A percentile compares a stretch with the other conserved stretches of the same genome.
Conservation (phyloP, 2,113 vertebrate species). For the Daboia siamensis region DNA sequence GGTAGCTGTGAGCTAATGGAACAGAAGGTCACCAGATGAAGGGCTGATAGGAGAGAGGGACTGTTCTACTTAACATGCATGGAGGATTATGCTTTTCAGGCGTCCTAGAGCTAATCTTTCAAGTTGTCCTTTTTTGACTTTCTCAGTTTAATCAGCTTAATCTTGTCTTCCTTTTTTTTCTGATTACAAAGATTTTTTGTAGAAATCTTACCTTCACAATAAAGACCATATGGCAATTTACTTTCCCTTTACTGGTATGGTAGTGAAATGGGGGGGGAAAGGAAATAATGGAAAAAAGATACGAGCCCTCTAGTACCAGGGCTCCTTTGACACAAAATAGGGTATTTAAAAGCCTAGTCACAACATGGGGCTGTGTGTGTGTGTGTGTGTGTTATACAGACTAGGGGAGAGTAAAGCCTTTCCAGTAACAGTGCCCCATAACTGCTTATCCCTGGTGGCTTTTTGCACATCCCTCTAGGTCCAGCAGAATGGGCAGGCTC, state of each 20-base stretch:
- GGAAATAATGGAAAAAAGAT: conserved; percentile 11
- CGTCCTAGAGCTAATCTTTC: conserved; percentile 75
- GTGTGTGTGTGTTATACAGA: neutral
- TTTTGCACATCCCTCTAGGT: neutral
- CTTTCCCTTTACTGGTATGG: conserved; percentile 47
- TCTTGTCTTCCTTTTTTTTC: conserved; percentile 78
- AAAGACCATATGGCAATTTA: conserved; percentile 72
- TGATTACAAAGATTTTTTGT: conserved; percentile 79
- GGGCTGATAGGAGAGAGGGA: conserved; percentile 65
- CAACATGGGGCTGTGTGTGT: neutral
- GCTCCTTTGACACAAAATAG: neutral
- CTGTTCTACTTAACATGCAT: conserved; percentile 74
- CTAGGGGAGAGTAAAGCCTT: neutral
- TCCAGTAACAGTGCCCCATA: neutral
- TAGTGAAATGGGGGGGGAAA: conserved; percentile 15
- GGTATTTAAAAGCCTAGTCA: neutral
- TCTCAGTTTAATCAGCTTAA: conserved; percentile 83
- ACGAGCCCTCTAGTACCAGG: conserved; percentile 16
- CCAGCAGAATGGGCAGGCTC: neutral
- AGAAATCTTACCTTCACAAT: conserved; percentile 72
- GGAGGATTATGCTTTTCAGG: conserved; percentile 65
- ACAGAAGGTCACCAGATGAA: conserved; percentile 75
- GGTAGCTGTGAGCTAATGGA: conserved; percentile 67
- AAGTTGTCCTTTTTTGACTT: conserved; percentile 83
- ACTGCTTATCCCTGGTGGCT: neutral